Evolutionary conservation across 92 coral and sea anemone species (phyloP), one percentile per base, ranked within the genome.

Genomic region (Nematostella vectensis): DNA sequence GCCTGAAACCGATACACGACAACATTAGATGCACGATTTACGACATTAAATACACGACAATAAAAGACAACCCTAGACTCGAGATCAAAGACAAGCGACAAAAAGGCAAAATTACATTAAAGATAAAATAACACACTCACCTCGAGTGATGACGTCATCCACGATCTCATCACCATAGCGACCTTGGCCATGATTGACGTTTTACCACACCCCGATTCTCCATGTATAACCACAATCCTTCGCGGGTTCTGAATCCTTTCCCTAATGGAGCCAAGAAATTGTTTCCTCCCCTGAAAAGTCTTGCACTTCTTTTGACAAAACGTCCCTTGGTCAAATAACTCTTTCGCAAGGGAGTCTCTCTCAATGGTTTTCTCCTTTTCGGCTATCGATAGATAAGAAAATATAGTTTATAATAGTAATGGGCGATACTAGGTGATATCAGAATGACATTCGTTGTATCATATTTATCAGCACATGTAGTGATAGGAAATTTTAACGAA

Each of bases 121-220:
- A 33, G 15, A 33, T 33, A 15, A 33, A 33, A 6, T 6, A 33
- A 33, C 40, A 15, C 6, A 29, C 29, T 25, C 8, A 50, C 27
- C 29, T 55, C 51, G 17, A 11, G 47, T 3, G 21, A 29, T n/a
- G 21, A 20, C 18, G 13, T 48, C 64, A 63, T 31, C 71, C 79
- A 72, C 16, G 25, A 30, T 39, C 43, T 54, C 51, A 71, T 50
- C 8, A 61, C 64, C 21, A 36, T 30, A 33, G 66, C 66, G 10
- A 64, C 43, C 42, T 63, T 72, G 11, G 65, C 64, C 51, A 72
- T 47, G 43, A 63, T 37, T 3, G 71, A 72, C 1, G 79, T 72
- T 63, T 72, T 72, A 1, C 79, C 79, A 12, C 79, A 55, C 13
- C 79, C 79, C 4, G 79, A 72, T 29, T 72, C 64, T 1, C 79